Conservation (phyloP, 2,113 vertebrate genomes). For the Marcusenius ussheri region DNA sequence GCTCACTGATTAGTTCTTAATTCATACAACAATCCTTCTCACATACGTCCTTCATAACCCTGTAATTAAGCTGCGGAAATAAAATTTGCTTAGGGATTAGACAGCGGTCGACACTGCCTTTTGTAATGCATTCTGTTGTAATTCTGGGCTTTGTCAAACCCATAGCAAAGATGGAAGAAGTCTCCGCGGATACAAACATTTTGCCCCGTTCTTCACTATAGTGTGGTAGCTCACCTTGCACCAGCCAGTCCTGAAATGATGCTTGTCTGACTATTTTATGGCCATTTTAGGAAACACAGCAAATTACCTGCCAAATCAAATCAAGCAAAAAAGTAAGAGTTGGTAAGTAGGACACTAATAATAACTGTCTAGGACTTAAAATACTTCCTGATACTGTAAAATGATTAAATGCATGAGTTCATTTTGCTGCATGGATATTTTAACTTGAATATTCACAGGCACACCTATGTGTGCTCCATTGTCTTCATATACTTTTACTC, state of each 20-base stretch:
- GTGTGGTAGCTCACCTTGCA: not conserved
- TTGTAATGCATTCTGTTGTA: not conserved
- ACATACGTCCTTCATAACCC: not conserved
- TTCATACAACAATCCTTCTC: not conserved
- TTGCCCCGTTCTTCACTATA: not conserved
- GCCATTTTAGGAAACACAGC: not conserved
- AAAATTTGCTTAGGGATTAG: not conserved
- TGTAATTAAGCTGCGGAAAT: not conserved
- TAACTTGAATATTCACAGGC: not conserved
- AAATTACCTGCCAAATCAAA: not conserved
- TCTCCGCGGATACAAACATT: not conserved
- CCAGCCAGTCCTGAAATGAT: not conserved
- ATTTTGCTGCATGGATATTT: not conserved
- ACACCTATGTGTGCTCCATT: not conserved
- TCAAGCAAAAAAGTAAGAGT: not conserved
- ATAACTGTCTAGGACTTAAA: not conserved
- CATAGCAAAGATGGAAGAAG: not conserved
- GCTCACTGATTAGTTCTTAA: not conserved
- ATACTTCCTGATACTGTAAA: not conserved
- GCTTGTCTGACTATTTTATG: not conserved
- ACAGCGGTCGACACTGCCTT: not conserved
- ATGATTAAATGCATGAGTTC: not conserved
- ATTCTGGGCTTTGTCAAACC: not conserved
- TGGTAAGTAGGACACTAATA: not conserved
- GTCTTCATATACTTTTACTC: slow-evolving; percentile 24